Evolutionary conservation across 2,113 vertebrate species (phyloP), one percentile per base, ranked within the genome.

Genomic region (Picathartes gymnocephalus): DNA sequence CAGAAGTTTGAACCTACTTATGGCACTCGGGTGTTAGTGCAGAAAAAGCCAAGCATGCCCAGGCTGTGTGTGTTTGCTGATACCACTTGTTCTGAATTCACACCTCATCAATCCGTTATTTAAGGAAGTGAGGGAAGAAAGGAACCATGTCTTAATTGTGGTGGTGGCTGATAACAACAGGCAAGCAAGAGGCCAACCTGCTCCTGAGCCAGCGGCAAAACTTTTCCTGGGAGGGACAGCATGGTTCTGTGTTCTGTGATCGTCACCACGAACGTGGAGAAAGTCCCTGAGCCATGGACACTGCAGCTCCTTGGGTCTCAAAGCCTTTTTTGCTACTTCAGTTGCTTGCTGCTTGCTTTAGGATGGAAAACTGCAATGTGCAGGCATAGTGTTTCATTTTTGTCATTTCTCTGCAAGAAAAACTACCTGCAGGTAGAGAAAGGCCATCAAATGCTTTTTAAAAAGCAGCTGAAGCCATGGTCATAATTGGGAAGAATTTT

Each of bases 141-240:
- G 91, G 76, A 87, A 13, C 62, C 27, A 1, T 9, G 35, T 47
- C 57, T 76, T 47, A 33, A 51, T 62, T 84, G 69, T 37, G 4
- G 42, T 54, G 81, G 69, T 47, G 70, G 40, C 10, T 81, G 88
- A 39, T 85, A 90, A 69, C 1, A 24, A 21, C 21, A 7, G 51
- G 1, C 9, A 51, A 54, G 64, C 76, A 56, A 40, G 76, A 54
- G 65, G 81, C 51, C 23, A 44, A 6, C 16, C 58, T 35, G 44
- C 0, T 0, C 28, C 15, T 60, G 31, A 57, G 37, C 53, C 48
- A 31, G 44, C 1, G 5, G 48, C 30, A 27, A 1, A 69, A 8
- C 16, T 3, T 48, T 4, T 33, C 17, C 56, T 28, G 28, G 48
- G 44, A 24, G 27, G 44, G 22, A 47, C 14, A 21, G 15, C 1